Evolutionary conservation across 1,140 invertebrate genomes (phyloP), one percentile per base, ranked within the genome.

Genomic region (Drosophila kohkoa): DNA sequence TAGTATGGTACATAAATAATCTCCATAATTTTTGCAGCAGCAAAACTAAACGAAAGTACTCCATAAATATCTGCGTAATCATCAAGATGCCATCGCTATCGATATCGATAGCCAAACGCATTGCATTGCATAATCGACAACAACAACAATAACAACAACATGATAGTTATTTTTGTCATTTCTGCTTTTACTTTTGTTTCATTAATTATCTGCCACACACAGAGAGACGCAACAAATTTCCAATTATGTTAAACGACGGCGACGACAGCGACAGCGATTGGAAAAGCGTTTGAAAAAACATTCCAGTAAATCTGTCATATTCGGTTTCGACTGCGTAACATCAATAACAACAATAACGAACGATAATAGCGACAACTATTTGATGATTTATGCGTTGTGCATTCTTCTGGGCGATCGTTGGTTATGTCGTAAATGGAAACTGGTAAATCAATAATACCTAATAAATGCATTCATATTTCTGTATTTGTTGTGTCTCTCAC

Each of bases 161-260:
- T 74, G 38, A 68, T 57, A 66, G 41, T 32, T 66, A 25, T 20
- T 55, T 62, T 38, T 62, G 30, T 32, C 30, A 6, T 54, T 52
- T 35, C 45, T 65, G 74, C 81, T 83, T 83, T 83, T 83, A 83
- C 79, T 86, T 86, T 86, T 86, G 67, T 79, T 75, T 81, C 67
- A 83, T 83, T 83, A 83, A 83, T 80, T 83, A 83, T 54, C 48
- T 10, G 35, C 35, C 20, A 25, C 20, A 25, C 20, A 25, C 20
- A 25, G 20, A 25, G 20, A 38, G 52, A 62, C 51, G 51, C 57
- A 63, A 20, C 60, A 65, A 25, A 60, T 82, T 82, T 79, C 73
- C 68, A 80, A 77, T 73, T 73, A 77, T 79, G 81, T 58, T 77
- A 73, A 74, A 68, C 10, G 70, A 57, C 66, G 57, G 2, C 2